Base-by-base conservation (phyloP, 1,140 invertebrate species). In the Anastrepha obliqua region DNA sequence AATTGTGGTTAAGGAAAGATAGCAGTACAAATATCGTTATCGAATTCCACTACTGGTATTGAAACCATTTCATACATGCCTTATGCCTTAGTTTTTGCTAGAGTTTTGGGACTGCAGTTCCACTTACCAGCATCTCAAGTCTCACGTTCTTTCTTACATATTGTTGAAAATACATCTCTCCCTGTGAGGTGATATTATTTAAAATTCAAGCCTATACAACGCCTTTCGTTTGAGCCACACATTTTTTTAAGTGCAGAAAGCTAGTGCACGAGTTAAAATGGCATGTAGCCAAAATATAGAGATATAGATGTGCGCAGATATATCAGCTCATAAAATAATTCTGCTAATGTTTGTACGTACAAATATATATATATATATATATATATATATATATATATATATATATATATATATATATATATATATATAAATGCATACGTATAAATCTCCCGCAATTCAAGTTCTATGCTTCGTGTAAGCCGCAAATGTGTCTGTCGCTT, bases 271-370 rank as follows among this genome's bases (percentile, higher is more conserved):
- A 5, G 15, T 62, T n/a, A 55, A 81, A 81, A 55, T 81, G 74
- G 74, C 74, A 7, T 81, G 5, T 42, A 81, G 74, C 74, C 74
- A 81, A 81, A 29, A 17, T 58, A 81, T 81, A 29, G 11, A 11
- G 13, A 39, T 39, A 29, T 29, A 70, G n/a, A 13, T 70, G 13
- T 42, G 39, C 29, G 29, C 29, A 29, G 29, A 29, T 29, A 29
- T 29, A 29, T 29, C 29, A 29, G 29, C 29, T 29, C 29, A 29
- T 29, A 29, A 29, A 29, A 29, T 29, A 29, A 70, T 64, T 64
- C 20, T 64, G 62, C 62, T 20, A 64, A 20, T 64, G n/a, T 29
- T 70, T 70, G 29, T 70, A 13, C 9, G 39, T 67, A 67, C n/a
- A 39, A 29, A 0, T 67, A 67, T 6, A 29, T 39, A 17, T 74